Evolutionary conservation across 2,888 invertebrate species (phyloP).

Genomic region (Tetragonula carbonaria): DNA sequence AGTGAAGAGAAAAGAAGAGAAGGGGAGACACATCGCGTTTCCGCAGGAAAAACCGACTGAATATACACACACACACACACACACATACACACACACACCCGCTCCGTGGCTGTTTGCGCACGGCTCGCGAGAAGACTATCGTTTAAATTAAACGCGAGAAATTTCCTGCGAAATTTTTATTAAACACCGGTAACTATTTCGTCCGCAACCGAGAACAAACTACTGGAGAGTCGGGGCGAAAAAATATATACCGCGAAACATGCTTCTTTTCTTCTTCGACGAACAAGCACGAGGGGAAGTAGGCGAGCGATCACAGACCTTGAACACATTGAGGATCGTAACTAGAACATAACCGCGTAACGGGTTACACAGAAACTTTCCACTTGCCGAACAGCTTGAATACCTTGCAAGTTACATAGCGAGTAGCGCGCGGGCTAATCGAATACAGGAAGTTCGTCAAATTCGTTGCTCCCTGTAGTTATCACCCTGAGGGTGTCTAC

Average conservation of each 20-base stretch:
- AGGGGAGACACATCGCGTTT: conserved; percentile 1
- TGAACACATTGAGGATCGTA: conserved; percentile 56
- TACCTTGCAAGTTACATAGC: conserved; percentile 61
- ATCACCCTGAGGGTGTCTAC: conserved; percentile 11
- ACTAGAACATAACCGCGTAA: conserved; percentile 62
- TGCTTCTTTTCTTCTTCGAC: neutral
- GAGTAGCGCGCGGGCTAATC: conserved; percentile 63
- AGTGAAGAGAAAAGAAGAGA: neutral
- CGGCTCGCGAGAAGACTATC: conserved; percentile 1
- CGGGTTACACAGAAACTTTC: conserved; percentile 70
- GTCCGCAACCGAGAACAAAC: neutral
- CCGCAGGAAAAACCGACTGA: neutral
- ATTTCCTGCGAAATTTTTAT: conserved; percentile 15
- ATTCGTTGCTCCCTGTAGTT: conserved; percentile 60
- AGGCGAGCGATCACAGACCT: conserved; percentile 32
- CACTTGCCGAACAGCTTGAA: conserved; percentile 67
- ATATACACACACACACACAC: neutral
- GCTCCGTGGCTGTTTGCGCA: neutral
- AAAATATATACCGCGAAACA: no score
- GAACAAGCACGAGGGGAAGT: neutral
- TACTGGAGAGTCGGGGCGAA: neutral
- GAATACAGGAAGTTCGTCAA: conserved; percentile 68
- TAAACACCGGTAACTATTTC: neutral
- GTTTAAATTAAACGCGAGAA: conserved; percentile 25
- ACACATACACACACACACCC: neutral